Evolutionary conservation across 2,113 vertebrate genomes (phyloP).

Genomic region (Notothenia coriiceps): DNA sequence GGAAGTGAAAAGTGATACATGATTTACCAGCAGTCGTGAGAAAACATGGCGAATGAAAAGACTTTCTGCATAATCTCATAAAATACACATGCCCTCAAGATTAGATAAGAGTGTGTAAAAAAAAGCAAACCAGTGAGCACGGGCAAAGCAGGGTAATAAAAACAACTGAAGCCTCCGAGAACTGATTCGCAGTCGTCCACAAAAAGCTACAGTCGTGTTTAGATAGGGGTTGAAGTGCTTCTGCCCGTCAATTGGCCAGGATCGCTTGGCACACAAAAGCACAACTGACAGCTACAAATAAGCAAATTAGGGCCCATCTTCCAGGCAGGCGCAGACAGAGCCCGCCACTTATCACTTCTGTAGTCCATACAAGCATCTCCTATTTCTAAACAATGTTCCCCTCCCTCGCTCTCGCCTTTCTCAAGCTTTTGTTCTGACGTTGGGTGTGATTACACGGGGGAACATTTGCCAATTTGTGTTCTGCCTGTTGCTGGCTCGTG

Average conservation of each 20-base stretch:
- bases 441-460: constrained; percentile 46
- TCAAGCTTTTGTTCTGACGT: constrained; percentile 34
- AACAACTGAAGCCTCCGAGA: constrained; percentile 13
- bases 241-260: constrained; percentile 34
- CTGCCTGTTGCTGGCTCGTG: neutral
- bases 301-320: constrained; percentile 59
- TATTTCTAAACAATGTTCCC: constrained; percentile 53
- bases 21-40: constrained; percentile 25
- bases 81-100: constrained; percentile 55
- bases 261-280: constrained; percentile 42
- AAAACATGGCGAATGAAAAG: neutral
- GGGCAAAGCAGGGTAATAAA: neutral
- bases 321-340: constrained; percentile 25
- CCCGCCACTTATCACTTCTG: constrained; percentile 44
- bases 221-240: constrained; percentile 2
- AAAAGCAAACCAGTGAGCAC: neutral
- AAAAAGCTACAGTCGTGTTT: constrained; percentile 40
- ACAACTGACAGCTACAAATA: constrained; percentile 68
- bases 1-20: constrained; percentile 34
- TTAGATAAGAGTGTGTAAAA: constrained; percentile 38
- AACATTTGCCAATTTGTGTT: constrained; percentile 47
- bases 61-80: neutral
- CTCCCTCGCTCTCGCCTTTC: constrained; percentile 21
- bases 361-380: constrained; percentile 51
- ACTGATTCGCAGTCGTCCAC: constrained; percentile 33